Base-by-base conservation (phyloP, 2,888 invertebrate species). In the Microctonus aethiopoides region DNA sequence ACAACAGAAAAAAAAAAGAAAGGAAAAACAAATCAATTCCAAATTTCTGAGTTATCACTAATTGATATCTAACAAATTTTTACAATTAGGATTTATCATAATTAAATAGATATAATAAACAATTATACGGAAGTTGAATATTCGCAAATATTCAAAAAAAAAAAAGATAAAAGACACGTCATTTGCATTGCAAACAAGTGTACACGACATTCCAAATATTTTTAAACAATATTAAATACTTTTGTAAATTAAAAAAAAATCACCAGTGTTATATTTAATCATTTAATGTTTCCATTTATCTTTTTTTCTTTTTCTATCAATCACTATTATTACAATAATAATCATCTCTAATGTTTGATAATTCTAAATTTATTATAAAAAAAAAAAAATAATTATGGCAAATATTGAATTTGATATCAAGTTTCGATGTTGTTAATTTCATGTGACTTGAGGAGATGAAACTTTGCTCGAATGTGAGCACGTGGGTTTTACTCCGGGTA, bases 381-480 rank as follows among this genome's bases (percentile, higher is more conserved):
- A 32, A 24, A 54, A 36, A 56, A n/a, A 24, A 54, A 36, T 56
- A n/a, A 24, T 52, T 2, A 7, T 16, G 22, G 24, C n/a, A 65
- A 16, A 34, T n/a, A 46, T 46, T 9, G 11, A 32, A 13, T 11
- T 60, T 62, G 32, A 7, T 26, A 46, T 22, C 24, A 34, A 11
- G 6, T 10, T 5, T 29, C 24, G 11, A 32, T 67, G 32, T 59
- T 67, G 32, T 59, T 46, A 46, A 36, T 32, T n/a, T 78, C 77
- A 81, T 70, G 80, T 79, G 9, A 70, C 64, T 67, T 76, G 83
- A 0, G 83, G 84, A 2, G 84, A 79, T 0, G 84, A 85, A 7
- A 84, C 72, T 74, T 85, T 85, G 51, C 84, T 85, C 10, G 85
- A 85, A 41, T 85, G 85, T 32, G 84, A 85, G 52, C 82, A 78